Evolutionary conservation across 2,888 invertebrate genomes (phyloP), one percentile per base, ranked within the genome.

Genomic region (Homarus gammarus): DNA sequence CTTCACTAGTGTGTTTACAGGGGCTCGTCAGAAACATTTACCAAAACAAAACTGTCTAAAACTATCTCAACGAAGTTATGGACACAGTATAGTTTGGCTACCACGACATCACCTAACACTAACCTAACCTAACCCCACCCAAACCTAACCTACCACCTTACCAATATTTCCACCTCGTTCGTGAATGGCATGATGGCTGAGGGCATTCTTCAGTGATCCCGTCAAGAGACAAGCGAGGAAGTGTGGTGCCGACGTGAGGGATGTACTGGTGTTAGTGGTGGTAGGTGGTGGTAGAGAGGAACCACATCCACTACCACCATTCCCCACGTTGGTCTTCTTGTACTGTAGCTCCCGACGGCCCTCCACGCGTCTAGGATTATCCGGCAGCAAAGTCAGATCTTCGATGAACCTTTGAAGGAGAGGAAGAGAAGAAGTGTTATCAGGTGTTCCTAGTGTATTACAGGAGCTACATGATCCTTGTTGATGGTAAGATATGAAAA

Each of bases 81-180:
- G n/a, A n/a, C n/a, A n/a, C n/a, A n/a, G n/a, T n/a, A n/a, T n/a
- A n/a, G n/a, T n/a, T n/a, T n/a, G n/a, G n/a, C n/a, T n/a, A n/a
- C n/a, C n/a, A n/a, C n/a, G n/a, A n/a, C n/a, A n/a, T n/a, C n/a
- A n/a, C n/a, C n/a, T n/a, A n/a, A n/a, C n/a, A n/a, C n/a, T n/a
- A n/a, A n/a, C n/a, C n/a, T n/a, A n/a, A n/a, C n/a, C n/a, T n/a
- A n/a, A n/a, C n/a, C n/a, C n/a, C n/a, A n/a, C n/a, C n/a, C n/a
- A n/a, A n/a, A n/a, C n/a, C n/a, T n/a, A n/a, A n/a, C n/a, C n/a
- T n/a, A n/a, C n/a, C n/a, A n/a, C 31, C 93, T 93, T 93, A 95
- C 95, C 95, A 87, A 95, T 95, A 93, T 95, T 95, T 70, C 95
- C 95, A 70, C 95, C 95, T 77, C 94, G 93, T 93, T 95, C 95